Evolutionary conservation across 2,113 vertebrate species (phyloP).

Genomic region (Psilopsiagon aurifrons): DNA sequence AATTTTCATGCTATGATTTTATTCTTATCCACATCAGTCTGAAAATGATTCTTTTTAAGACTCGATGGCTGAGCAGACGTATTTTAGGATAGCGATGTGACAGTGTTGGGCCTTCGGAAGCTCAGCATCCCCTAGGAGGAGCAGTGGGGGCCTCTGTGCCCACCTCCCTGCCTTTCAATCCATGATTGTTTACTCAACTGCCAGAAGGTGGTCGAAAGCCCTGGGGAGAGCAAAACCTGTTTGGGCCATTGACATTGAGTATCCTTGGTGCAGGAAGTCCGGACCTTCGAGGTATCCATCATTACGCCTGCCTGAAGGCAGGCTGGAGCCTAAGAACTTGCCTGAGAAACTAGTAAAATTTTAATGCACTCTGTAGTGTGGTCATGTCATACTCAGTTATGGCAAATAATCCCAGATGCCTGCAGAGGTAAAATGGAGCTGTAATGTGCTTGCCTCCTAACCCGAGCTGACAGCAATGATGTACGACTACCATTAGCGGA

Average conservation of each 20-base stretch:
- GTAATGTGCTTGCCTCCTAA: slow-evolving; percentile 99
- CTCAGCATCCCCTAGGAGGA: accelerated
- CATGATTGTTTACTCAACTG: neutral
- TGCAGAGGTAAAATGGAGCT: slow-evolving; percentile 99
- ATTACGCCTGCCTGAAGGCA: slow-evolving; percentile 80
- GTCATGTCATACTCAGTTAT: slow-evolving; percentile 99
- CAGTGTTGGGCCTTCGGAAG: accelerated
- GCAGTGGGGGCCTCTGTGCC: neutral
- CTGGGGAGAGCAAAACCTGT: slow-evolving; percentile 57
- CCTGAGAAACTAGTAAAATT: slow-evolving; percentile 96
- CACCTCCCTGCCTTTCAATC: neutral
- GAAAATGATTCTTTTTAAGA: neutral
- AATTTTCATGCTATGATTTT: neutral
- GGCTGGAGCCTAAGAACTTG: slow-evolving; percentile 84
- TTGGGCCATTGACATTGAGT: slow-evolving; percentile 77
- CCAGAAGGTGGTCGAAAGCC: slow-evolving; percentile 10
- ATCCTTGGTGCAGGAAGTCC: slow-evolving; percentile 85
- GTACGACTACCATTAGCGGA: slow-evolving; percentile 99
- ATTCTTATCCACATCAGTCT: neutral
- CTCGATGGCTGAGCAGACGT: neutral
- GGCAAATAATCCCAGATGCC: slow-evolving; percentile 99
- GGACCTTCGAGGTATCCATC: slow-evolving; percentile 85
- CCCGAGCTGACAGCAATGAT: slow-evolving; percentile 99
- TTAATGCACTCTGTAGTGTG: slow-evolving; percentile 98
- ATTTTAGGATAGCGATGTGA: neutral